Percentiles rank a stretch among this genome's conserved stretches.
Conservation (phyloP, 1,140 invertebrate genomes). For the Lineus longissimus region DNA sequence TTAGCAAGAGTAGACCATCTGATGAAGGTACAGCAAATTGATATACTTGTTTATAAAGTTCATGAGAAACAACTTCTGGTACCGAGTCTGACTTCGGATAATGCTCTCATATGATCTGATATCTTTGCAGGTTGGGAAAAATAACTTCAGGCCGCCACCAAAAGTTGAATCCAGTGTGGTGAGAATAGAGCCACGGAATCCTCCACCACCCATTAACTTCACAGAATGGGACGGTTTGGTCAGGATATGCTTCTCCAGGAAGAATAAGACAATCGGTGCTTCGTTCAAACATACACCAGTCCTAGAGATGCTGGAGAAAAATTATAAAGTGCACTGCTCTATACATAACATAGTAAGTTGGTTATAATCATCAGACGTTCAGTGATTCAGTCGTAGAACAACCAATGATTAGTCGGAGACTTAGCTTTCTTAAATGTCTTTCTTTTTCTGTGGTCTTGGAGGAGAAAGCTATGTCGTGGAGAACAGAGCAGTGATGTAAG, state of each 20-base stretch:
- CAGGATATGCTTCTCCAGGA: constrained; percentile 88
- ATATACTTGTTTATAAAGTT: constrained; percentile 6
- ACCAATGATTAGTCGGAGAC: constrained; percentile 1
- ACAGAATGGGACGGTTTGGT: constrained; percentile 96
- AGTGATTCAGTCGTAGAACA: background rate
- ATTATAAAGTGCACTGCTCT: constrained; percentile 85
- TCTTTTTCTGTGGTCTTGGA: background rate
- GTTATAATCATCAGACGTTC: constrained; percentile 15
- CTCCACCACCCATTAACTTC: constrained; percentile 93
- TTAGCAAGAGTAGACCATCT: constrained; percentile 91
- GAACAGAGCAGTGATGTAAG: too few relatives aligned
- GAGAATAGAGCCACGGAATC: constrained; percentile 92
- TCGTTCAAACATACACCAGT: constrained; percentile 67
- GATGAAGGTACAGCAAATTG: constrained; percentile 75
- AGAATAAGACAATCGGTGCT: constrained; percentile 81
- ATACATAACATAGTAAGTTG: constrained; percentile 74
- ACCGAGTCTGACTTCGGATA: too few relatives aligned
- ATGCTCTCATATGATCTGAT: too few relatives aligned
- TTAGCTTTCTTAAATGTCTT: constrained; percentile 9
- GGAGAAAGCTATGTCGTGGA: too few relatives aligned
- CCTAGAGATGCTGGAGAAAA: constrained; percentile 80
- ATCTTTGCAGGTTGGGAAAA: constrained; percentile 78
- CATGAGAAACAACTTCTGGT: too few relatives aligned
- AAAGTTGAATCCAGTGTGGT: constrained; percentile 97
- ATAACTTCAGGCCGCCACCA: constrained; percentile 97